phyloP scores from a whole-genome alignment of 1,140 invertebrate genomes.

The Aphelinus certus region DNA sequence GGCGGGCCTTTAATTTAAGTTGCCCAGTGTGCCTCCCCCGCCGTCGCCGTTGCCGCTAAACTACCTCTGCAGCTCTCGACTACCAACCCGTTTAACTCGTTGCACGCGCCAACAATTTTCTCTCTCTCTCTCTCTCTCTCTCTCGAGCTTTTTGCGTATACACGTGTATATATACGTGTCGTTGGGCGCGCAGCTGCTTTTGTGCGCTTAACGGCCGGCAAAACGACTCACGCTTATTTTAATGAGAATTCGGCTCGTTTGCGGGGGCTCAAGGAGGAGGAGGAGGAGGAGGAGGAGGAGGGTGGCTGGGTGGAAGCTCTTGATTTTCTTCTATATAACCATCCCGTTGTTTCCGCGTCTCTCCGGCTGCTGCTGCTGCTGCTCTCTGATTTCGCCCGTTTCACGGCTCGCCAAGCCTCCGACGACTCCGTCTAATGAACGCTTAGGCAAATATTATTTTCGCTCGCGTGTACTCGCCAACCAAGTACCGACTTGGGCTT shows the following conservation, averaged over 20 bases:
- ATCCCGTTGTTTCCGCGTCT: not conserved
- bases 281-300: no score
- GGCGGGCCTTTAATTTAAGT: constrained; percentile 54
- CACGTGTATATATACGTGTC: not conserved
- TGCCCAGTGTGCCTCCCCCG: constrained; percentile 48
- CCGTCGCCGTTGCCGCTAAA: not conserved
- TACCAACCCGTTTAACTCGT: constrained; percentile 39
- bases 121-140: constrained; percentile 7
- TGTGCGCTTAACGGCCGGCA: constrained; percentile 4
- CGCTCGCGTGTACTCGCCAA: constrained; percentile 63
- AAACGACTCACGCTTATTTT: constrained; percentile 58
- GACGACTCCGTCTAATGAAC: constrained; percentile 60
- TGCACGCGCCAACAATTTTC: constrained; percentile 41
- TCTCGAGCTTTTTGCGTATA: not conserved
- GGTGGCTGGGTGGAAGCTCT: no score
- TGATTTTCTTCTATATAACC: constrained; percentile 21
- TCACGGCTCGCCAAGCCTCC: not conserved
- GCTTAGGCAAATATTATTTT: constrained; percentile 65
- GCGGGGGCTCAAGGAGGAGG: constrained; percentile 48
- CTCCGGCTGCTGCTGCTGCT: not conserved
- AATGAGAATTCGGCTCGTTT: constrained; percentile 65
- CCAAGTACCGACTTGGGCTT: constrained; percentile 61
- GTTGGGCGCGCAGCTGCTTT: not conserved
- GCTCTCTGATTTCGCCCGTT: not conserved
- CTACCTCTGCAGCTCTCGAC: no score